Percentiles rank a stretch among this genome's conserved stretches.
Evolutionary conservation across 1,140 invertebrate genomes (phyloP).

Genomic region (Dreissena polymorpha): DNA sequence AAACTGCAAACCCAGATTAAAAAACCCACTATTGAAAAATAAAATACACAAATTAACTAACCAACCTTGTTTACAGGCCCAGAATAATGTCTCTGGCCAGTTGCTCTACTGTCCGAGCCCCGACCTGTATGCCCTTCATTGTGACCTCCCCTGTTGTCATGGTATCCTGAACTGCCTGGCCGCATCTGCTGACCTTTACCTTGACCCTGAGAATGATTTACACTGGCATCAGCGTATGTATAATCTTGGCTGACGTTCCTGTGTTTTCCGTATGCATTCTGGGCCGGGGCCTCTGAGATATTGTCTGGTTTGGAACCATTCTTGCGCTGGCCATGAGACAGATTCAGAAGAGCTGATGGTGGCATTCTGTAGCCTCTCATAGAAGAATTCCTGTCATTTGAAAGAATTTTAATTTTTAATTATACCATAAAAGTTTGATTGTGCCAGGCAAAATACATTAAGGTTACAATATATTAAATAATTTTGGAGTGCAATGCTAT

Average conservation of each 20-base stretch:
- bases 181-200: constrained; percentile 29
- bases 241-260: constrained; percentile 28
- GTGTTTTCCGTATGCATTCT: background rate
- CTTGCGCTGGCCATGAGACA: constrained; percentile 80
- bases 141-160: constrained; percentile 45
- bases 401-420: too few species aligned
- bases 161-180: constrained; percentile 37
- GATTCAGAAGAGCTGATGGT: constrained; percentile 83
- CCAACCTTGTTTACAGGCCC: too few species aligned
- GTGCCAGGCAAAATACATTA: too few species aligned
- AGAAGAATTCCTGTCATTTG: constrained; percentile 65
- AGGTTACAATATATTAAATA: too few species aligned
- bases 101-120: too few species aligned
- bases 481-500: too few species aligned
- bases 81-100: too few species aligned
- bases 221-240: constrained; percentile 38
- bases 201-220: constrained; percentile 9
- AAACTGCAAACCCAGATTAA: too few species aligned
- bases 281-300: constrained; percentile 15
- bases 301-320: constrained; percentile 34
- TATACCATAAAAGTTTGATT: too few species aligned
- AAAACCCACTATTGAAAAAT: too few species aligned
- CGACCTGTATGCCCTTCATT: too few species aligned
- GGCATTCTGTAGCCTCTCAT: constrained; percentile 81
- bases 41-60: too few species aligned